Conservation (phyloP, 2,888 invertebrate species). For the Aphelenchoides bicaudatus region DNA sequence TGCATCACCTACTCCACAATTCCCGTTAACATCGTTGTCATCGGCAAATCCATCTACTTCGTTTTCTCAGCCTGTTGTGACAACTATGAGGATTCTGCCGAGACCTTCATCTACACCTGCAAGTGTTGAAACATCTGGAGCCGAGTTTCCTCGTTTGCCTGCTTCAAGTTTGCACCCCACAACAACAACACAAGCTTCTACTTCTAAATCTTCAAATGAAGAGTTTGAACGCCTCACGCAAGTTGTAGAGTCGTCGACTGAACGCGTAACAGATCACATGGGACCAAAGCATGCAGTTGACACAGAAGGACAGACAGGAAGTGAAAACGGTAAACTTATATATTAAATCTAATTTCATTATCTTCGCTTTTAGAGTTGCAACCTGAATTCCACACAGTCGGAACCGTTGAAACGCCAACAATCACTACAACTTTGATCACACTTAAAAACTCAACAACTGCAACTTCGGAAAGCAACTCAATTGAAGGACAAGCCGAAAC, state of each 20-base stretch:
- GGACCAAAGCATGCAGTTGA: conserved; percentile 17
- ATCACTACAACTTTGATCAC: background rate
- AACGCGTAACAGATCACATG: background rate
- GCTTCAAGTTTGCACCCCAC: background rate
- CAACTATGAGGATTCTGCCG: too few species aligned
- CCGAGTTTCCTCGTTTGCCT: conserved; percentile 15
- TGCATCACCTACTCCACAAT: background rate
- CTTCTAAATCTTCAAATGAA: conserved; percentile 24
- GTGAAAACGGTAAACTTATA: background rate
- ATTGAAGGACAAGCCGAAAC: background rate
- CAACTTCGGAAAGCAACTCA: background rate
- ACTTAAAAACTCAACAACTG: background rate
- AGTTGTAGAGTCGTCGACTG: conserved; percentile 10
- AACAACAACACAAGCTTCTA: background rate
- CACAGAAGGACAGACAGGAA: background rate
- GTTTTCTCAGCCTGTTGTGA: too few species aligned
- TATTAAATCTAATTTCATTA: conserved; percentile 6
- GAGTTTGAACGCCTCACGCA: conserved; percentile 35
- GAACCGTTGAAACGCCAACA: conserved; percentile 9
- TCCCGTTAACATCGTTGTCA: conserved; percentile 4
- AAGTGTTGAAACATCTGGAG: background rate
- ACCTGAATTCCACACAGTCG: conserved; percentile 20
- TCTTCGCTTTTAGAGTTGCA: background rate
- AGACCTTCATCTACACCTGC: conserved; percentile 12
- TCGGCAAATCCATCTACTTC: background rate